These are phyloP conservation scores for Channallabes apus DNA, from an alignment of 2,797 vertebrate genomes.

Conservation along the genomic window DNA sequence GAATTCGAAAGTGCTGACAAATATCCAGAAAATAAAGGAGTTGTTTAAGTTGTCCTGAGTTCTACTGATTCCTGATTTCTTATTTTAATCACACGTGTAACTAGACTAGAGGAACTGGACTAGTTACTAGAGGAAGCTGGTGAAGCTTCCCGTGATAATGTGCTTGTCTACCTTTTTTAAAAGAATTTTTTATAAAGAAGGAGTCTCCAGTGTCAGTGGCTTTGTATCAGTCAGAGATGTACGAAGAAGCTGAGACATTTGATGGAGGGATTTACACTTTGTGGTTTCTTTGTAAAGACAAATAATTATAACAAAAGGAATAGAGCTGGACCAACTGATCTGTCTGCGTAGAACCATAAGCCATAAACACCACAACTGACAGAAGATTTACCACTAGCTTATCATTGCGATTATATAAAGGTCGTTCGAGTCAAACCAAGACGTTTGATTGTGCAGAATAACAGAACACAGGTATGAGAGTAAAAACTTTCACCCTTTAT, in stretches of 20 bases:
- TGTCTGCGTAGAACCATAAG: not conserved
- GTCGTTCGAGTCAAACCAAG: no score
- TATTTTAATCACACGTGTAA: not conserved
- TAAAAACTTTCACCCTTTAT: no score
- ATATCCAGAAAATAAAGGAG: not conserved
- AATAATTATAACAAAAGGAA: not conserved
- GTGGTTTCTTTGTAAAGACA: not conserved
- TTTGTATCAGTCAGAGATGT: not conserved
- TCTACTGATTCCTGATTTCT: not conserved
- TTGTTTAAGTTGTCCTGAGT: not conserved
- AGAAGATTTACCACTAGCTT: not conserved
- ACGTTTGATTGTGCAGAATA: no score
- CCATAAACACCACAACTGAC: not conserved
- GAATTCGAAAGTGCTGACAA: not conserved
- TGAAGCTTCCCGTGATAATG: not conserved
- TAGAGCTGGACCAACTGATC: no score
- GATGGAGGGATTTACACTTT: not conserved
- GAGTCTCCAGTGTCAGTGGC: constrained; percentile 1
- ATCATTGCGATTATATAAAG: not conserved
- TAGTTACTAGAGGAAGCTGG: not conserved
- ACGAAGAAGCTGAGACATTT: not conserved
- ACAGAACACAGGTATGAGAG: no score
- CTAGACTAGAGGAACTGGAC: no score
- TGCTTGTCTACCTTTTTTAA: no score
- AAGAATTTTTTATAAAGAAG: no score